Percentiles rank a stretch among this genome's conserved stretches.
phyloP scores from a whole-genome alignment of 92 coral and sea anemone species.

The Anthopleura xanthogrammica region DNA sequence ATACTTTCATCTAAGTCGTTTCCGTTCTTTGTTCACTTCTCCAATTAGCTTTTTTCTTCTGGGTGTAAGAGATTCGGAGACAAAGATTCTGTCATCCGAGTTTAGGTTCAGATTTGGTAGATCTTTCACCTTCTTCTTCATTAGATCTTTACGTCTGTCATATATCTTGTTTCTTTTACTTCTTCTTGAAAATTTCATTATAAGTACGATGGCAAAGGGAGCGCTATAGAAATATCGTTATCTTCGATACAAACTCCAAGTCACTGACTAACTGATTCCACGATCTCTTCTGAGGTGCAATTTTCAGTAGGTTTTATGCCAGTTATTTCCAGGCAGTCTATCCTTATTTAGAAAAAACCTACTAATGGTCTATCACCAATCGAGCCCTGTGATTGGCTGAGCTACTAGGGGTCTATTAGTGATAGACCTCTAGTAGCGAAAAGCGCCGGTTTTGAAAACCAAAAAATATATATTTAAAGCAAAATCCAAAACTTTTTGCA shows the following conservation, averaged over 20 bases:
- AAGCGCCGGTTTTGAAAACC: too few relatives aligned
- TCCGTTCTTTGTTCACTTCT: neutral
- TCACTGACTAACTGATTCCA: neutral
- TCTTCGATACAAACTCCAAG: conserved; percentile 15
- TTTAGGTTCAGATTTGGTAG: neutral
- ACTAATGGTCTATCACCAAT: too few relatives aligned
- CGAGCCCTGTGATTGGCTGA: too few relatives aligned
- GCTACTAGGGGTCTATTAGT: too few relatives aligned
- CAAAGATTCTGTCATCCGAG: neutral
- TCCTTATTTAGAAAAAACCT: too few relatives aligned
- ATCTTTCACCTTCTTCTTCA: conserved; percentile 14
- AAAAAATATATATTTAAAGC: too few relatives aligned
- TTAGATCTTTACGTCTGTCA: conserved; percentile 11
- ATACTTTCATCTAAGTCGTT: neutral
- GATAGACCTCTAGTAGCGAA: too few relatives aligned
- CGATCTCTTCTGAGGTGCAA: conserved; percentile 22
- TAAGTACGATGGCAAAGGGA: conserved; percentile 24
- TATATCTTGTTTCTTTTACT: neutral
- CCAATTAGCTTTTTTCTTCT: neutral
- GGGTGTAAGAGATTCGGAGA: conserved; percentile 5
- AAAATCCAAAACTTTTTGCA: too few relatives aligned
- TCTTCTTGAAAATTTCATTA: conserved; percentile 35
- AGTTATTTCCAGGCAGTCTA: conserved; percentile 37
- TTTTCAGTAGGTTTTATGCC: conserved; percentile 18
- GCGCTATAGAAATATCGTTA: conserved; percentile 18